phyloP scores from a whole-genome alignment of 2,888 invertebrate species.

The Aspidiotus destructor region DNA sequence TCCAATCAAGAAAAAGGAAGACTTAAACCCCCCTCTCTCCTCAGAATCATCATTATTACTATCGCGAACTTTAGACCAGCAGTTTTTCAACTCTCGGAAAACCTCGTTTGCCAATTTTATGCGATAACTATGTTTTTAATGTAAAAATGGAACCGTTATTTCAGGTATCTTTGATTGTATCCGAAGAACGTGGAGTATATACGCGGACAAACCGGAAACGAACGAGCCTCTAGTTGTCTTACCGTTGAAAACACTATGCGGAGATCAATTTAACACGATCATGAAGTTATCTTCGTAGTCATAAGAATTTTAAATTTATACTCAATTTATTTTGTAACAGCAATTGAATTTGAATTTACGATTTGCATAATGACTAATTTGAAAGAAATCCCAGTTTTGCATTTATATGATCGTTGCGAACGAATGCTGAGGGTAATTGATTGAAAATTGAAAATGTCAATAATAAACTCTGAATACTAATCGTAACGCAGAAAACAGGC shows the following conservation, averaged over 20 bases:
- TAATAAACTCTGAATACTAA: too few species aligned
- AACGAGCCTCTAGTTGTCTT: slow-evolving; percentile 63
- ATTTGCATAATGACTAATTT: background rate
- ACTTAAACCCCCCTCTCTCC: background rate
- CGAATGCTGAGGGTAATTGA: background rate
- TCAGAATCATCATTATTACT: background rate
- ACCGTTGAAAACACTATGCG: slow-evolving; percentile 42
- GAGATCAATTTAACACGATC: background rate
- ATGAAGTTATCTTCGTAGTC: background rate
- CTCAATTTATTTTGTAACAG: background rate
- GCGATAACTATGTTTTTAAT: background rate
- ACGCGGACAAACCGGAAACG: slow-evolving; percentile 61
- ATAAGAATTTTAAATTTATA: background rate
- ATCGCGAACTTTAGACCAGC: too few species aligned
- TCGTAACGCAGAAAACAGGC: too few species aligned
- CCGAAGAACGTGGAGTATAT: slow-evolving; percentile 65
- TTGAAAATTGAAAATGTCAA: too few species aligned
- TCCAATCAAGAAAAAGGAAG: too few species aligned
- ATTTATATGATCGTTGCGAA: background rate
- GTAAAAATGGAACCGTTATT: slow-evolving; percentile 35
- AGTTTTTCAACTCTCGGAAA: too few species aligned
- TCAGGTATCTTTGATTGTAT: slow-evolving; percentile 68
- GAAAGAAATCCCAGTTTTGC: background rate
- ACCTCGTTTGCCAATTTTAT: background rate
- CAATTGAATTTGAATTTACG: background rate